Evolutionary conservation across 2,113 vertebrate species (phyloP), one percentile per base, ranked within the genome.

Genomic region (Ahaetulla prasina): DNA sequence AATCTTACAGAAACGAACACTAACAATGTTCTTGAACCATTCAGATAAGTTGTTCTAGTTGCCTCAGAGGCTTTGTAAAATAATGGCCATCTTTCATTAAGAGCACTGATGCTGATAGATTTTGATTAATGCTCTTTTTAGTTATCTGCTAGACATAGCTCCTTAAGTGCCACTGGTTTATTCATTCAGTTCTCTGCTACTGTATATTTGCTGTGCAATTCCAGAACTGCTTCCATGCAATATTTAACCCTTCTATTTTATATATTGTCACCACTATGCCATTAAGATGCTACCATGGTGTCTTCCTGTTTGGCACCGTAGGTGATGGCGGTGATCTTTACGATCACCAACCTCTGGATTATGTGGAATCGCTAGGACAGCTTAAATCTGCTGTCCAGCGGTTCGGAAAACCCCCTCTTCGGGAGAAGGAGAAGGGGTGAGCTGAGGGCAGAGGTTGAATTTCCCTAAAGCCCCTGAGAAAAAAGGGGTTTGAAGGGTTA

Each of bases 141-240:
- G 39, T 45, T 87, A 30, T 80, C 3, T 68, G 0, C 45, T 60
- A 85, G 45, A 49, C 45, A 12, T 22, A 87, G 52, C 0, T 92
- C 49, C 30, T 30, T 30, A 90, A 68, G 7, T 87, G 7, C 35
- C 43, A 50, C 2, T 23, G 60, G 8, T 27, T n/a, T 14, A 22
- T 93, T 90, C 55, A 49, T 53, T 57, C 35, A 90, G 16, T 20
- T 93, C 14, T 45, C 54, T 45, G 10, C n/a, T 25, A 18, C 30
- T 20, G 27, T 53, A 49, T 54, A n/a, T 50, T 84, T n/a, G 55
- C 94, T 68, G 93, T 94, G 91, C 90, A 55, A 86, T 45, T 52
- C 53, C 80, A 55, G 27, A 53, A 68, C 30, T 43, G 57, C 12
- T 52, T 53, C 35, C 22, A 14, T 49, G 23, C 18, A 90, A 9